phyloP scores from a whole-genome alignment of 1,140 invertebrate species.

The Palaemon carinicauda region DNA sequence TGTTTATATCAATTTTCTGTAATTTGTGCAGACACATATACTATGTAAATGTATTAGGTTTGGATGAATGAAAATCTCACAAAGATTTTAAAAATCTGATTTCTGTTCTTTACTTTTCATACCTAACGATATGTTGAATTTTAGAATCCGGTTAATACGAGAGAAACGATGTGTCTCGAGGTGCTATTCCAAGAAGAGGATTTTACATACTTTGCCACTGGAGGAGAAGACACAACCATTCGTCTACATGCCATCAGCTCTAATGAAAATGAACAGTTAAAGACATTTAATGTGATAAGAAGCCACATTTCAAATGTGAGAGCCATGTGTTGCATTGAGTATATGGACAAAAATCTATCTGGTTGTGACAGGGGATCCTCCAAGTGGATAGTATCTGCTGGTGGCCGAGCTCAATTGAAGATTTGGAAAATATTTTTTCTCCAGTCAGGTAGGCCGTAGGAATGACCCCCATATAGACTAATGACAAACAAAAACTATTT shows the following conservation, averaged over 20 bases:
- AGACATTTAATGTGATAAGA: slow-evolving; percentile 7
- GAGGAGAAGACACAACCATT: slow-evolving; percentile 40
- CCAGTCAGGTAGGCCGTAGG: too few species aligned
- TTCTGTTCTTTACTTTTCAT: background rate
- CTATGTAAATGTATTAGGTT: too few species aligned
- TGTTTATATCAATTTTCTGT: too few species aligned
- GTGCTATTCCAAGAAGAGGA: background rate
- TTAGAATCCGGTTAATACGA: slow-evolving; percentile 24
- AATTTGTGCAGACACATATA: too few species aligned
- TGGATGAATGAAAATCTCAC: too few species aligned
- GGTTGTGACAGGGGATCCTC: background rate
- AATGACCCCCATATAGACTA: too few species aligned
- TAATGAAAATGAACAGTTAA: background rate
- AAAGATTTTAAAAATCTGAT: too few species aligned
- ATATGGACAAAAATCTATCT: background rate
- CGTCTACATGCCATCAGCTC: slow-evolving; percentile 17
- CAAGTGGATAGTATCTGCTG: slow-evolving; percentile 28
- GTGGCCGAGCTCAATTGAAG: slow-evolving; percentile 30
- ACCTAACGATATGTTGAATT: background rate
- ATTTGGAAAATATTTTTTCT: background rate
- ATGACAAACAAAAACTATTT: too few species aligned
- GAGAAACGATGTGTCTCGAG: slow-evolving; percentile 26
- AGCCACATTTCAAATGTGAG: slow-evolving; percentile 35
- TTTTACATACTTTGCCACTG: slow-evolving; percentile 1
- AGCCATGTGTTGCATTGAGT: slow-evolving; percentile 27